Conservation (phyloP, 2,113 vertebrate genomes). For the Carollia perspicillata region DNA sequence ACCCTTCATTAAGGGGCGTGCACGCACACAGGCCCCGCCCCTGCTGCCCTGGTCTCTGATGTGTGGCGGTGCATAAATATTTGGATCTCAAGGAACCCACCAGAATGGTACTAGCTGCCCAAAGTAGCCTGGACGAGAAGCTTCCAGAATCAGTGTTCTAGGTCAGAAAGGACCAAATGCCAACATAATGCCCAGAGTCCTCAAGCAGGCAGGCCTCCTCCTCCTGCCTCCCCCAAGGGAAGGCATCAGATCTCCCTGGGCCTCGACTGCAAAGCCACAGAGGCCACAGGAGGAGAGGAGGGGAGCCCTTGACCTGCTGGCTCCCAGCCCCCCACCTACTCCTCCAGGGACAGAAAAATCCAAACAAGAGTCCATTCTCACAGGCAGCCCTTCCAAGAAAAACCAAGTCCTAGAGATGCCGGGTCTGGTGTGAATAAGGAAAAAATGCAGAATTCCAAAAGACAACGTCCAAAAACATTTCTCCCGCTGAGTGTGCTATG, state of each 20-base stretch:
- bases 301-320: background rate
- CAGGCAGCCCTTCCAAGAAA: slow-evolving; percentile 68
- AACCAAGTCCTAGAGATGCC: slow-evolving; percentile 61
- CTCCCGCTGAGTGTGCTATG: slow-evolving; percentile 31
- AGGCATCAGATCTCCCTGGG: background rate
- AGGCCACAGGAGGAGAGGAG: background rate
- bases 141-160: background rate
- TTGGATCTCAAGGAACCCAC: background rate
- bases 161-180: background rate
- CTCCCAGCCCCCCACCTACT: slow-evolving; percentile 38
- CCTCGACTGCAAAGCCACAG: background rate
- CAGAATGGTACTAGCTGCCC: background rate
- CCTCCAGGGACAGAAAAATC: slow-evolving; percentile 56
- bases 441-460: slow-evolving; percentile 67
- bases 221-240: background rate
- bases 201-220: background rate
- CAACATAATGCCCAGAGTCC: background rate
- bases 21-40: no score
- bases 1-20: background rate
- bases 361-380: slow-evolving; percentile 71
- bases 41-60: background rate
- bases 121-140: background rate
- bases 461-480: slow-evolving; percentile 58
- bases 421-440: slow-evolving; percentile 63
- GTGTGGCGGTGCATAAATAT: background rate